A percentile compares a stretch with the other conserved stretches of the same genome.
These are phyloP conservation scores for Phortica variegata DNA, from an alignment of 1,140 invertebrate genomes.

Conservation along the genomic window DNA sequence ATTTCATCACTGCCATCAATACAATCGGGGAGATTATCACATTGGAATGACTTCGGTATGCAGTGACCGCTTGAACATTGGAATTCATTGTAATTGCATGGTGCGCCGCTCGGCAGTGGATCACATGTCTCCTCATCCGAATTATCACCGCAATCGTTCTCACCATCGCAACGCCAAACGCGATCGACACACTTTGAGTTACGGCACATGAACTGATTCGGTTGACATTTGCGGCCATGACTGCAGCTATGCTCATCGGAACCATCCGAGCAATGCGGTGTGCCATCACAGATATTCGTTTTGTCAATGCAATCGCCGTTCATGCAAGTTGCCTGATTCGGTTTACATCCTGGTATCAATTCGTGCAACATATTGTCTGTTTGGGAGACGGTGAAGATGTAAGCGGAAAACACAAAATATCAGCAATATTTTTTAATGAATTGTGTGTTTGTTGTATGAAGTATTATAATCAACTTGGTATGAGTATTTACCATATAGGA, in stretches of 20 bases:
- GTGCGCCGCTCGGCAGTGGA: slow-evolving; percentile 62
- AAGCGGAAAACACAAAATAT: background rate
- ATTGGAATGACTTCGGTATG: slow-evolving; percentile 90
- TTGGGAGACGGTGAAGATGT: slow-evolving; percentile 6
- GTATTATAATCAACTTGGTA: too few species aligned
- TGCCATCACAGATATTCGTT: slow-evolving; percentile 77
- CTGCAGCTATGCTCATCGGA: slow-evolving; percentile 89
- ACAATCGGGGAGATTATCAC: slow-evolving; percentile 88
- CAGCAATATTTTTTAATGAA: background rate
- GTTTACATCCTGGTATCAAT: slow-evolving; percentile 65
- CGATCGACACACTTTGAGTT: slow-evolving; percentile 90
- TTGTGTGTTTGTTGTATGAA: too few species aligned
- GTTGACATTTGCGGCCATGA: slow-evolving; percentile 78
- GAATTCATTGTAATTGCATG: slow-evolving; percentile 81
- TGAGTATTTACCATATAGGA: slow-evolving; percentile 4
- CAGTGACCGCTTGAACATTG: slow-evolving; percentile 82
- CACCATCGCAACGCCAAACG: slow-evolving; percentile 86
- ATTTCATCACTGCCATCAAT: slow-evolving; percentile 87
- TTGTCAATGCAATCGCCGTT: slow-evolving; percentile 90
- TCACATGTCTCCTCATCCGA: slow-evolving; percentile 76
- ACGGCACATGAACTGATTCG: slow-evolving; percentile 87
- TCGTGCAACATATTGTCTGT: slow-evolving; percentile 56
- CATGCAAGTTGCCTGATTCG: slow-evolving; percentile 84
- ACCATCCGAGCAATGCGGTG: slow-evolving; percentile 78
- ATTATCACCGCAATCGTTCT: slow-evolving; percentile 91